Evolutionary conservation across 2,797 vertebrate species (phyloP).

Genomic region (Pantherophis alleghaniensis): DNA sequence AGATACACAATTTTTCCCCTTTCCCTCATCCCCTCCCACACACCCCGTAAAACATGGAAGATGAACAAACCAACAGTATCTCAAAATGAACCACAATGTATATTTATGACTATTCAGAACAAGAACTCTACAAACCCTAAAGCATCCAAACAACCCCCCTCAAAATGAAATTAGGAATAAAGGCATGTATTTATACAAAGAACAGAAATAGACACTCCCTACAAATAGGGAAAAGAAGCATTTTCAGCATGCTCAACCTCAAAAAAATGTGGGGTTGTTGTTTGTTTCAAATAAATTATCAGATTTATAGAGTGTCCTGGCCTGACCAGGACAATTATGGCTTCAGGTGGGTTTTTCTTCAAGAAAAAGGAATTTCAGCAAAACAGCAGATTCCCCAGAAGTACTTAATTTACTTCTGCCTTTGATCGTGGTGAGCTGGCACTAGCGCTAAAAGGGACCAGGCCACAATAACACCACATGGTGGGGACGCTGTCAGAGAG

Average conservation of each 20-base stretch:
- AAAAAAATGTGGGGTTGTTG: neutral
- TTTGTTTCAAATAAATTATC: neutral
- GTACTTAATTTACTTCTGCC: neutral
- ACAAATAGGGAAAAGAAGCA: neutral
- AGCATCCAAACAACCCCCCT: too few relatives aligned
- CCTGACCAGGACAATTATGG: neutral
- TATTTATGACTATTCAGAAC: neutral
- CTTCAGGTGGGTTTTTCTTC: neutral
- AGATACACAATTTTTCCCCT: neutral
- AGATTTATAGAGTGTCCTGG: neutral
- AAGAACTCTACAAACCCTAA: neutral
- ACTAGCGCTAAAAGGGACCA: neutral
- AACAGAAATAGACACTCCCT: neutral
- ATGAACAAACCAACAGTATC: neutral
- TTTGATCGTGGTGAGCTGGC: neutral
- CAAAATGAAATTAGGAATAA: neutral
- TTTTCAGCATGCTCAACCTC: neutral
- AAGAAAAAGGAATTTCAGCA: neutral
- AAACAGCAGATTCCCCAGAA: neutral
- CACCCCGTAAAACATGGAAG: neutral
- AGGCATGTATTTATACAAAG: neutral
- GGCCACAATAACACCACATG: neutral
- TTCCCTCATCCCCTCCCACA: too few relatives aligned
- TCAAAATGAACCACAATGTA: neutral
- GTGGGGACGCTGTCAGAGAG: neutral